These are phyloP conservation scores for Alectura lathami DNA, from an alignment of 2,113 vertebrate genomes.

Conservation along the genomic window DNA sequence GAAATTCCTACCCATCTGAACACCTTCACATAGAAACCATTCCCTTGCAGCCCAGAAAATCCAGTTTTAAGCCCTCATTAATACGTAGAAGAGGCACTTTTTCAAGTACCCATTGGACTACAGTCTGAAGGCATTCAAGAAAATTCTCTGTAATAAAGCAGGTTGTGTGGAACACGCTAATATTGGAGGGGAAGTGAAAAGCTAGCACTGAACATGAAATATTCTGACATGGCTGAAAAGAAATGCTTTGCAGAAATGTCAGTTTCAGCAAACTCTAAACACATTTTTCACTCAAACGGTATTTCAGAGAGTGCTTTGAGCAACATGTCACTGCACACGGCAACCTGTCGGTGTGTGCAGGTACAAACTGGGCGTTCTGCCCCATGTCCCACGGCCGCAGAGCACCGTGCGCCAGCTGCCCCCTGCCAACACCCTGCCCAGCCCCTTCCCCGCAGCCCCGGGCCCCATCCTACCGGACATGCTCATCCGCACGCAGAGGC, in stretches of 20 bases:
- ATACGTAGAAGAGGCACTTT: not conserved
- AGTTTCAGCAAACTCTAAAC: not conserved
- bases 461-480: not conserved
- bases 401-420: not conserved
- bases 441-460: not conserved
- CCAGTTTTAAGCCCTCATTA: not conserved
- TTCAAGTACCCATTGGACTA: not conserved
- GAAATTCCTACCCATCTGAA: not conserved
- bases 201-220: not conserved
- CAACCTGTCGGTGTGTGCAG: not conserved
- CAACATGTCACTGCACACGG: fast-evolving
- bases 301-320: not conserved
- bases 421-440: not conserved
- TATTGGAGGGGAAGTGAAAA: not conserved
- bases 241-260: not conserved
- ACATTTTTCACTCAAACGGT: not conserved
- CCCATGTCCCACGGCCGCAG: not conserved
- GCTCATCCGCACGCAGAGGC: not conserved
- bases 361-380: fast-evolving
- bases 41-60: not conserved
- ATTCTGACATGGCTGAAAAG: not conserved
- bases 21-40: not conserved
- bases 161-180: not conserved
- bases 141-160: not conserved
- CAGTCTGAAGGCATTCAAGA: not conserved